Base-by-base conservation (phyloP, 2,888 invertebrate species). In the Phaedon cochleariae region DNA sequence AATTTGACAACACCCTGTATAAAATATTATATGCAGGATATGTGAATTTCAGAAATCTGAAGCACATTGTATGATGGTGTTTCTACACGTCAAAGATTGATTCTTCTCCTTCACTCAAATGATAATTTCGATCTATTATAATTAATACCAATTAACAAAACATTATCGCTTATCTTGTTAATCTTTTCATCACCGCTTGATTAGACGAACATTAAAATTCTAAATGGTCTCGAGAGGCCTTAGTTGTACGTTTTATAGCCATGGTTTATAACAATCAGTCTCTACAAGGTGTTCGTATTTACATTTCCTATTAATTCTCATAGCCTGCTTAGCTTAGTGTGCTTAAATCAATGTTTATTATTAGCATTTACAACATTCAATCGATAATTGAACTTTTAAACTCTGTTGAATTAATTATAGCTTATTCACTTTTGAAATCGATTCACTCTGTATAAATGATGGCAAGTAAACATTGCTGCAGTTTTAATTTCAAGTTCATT, bases 151-250 rank as follows among this genome's bases (percentile, higher is more conserved):
- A 57, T 57, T 57, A 57, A 45, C 17, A 45, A 57, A 26, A 57
- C 57, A 45, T 7, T 55, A 55, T 34, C 17, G 20, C 41, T 41
- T 57, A 55, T 57, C 57, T 29, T 26, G 37, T 37, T 31, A n/a
- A 55, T 55, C 55, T 41, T 15, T 10, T n/a, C 12, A 18, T 57
- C 45, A 57, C 45, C 22, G 45, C 10, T 57, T 57, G 17, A 57
- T 57, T 57, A 57, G 45, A 57, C 57, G 31, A 45, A 37, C 46
- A 57, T 57, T 45, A 57, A 57, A 22, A 57, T 57, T 45, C 41
- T 6, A 15, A 46, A 57, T 41, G 12, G 29, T 45, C 26, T 45
- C 57, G 12, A 57, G 57, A 46, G 29, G 29, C 45, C 29, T 45
- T 45, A 57, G 57, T 26, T 57, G 41, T 57, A 22, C 21, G 55